A percentile compares a stretch with the other conserved stretches of the same genome.
Conservation (phyloP, 37 sponge, comb jelly and placozoan genomes). For the Spongilla lacustris region DNA sequence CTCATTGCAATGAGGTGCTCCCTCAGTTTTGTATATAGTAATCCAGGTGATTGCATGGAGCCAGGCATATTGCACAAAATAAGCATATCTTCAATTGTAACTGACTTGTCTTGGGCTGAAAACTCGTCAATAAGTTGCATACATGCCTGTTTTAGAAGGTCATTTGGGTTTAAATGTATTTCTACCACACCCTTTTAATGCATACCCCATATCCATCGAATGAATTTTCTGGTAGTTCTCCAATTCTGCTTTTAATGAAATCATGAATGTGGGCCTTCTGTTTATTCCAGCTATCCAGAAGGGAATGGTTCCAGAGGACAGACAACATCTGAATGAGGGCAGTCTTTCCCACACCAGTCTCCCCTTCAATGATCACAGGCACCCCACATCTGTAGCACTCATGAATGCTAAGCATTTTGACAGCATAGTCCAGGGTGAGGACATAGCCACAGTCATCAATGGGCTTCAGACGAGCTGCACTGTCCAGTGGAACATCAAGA, state of each 20-base stretch:
- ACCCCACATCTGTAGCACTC: constrained; percentile 56
- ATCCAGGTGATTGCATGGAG: too few species aligned
- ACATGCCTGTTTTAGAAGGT: too few species aligned
- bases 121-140: too few species aligned
- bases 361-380: constrained; percentile 71
- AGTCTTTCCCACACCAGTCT: constrained; percentile 77
- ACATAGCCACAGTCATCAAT: constrained; percentile 48
- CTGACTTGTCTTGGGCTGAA: too few species aligned
- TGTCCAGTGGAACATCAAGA: constrained; percentile 54
- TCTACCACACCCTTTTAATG: too few species aligned
- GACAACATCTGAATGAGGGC: constrained; percentile 58
- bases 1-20: neutral
- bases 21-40: neutral
- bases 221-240: too few species aligned
- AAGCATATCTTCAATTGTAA: too few species aligned
- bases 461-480: neutral
- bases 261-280: too few species aligned
- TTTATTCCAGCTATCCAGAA: neutral
- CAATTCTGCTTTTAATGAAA: too few species aligned
- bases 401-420: constrained; percentile 66
- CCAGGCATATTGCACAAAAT: too few species aligned
- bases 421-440: constrained; percentile 46
- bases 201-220: too few species aligned
- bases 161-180: too few species aligned
- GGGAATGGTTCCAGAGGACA: constrained; percentile 53